phyloP scores from a whole-genome alignment of 2,888 invertebrate species.

The Orthonevra nobilis region DNA sequence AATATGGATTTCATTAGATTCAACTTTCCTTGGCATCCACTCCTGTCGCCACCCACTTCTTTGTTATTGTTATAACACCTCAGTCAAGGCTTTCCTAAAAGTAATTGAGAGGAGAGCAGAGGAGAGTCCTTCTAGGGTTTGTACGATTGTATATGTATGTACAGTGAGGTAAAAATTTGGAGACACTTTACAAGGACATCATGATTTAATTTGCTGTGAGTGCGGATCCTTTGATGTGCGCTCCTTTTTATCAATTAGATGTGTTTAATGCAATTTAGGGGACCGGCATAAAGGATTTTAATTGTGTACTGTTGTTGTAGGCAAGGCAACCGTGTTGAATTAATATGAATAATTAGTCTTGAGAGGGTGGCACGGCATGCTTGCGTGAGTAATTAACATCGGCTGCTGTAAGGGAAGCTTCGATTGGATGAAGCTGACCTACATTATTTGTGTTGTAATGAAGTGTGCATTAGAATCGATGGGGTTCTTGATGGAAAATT shows the following conservation, averaged over 20 bases:
- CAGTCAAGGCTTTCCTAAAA: constrained; percentile 26
- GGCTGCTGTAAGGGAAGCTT: too few relatives aligned
- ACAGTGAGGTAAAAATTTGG: constrained; percentile 53
- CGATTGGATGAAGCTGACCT: too few relatives aligned
- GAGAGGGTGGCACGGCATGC: too few relatives aligned
- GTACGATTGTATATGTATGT: too few relatives aligned
- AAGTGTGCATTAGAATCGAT: too few relatives aligned
- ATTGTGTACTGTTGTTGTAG: too few relatives aligned
- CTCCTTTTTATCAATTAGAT: constrained; percentile 41
- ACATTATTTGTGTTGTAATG: too few relatives aligned
- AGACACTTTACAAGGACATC: constrained; percentile 54
- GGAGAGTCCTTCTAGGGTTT: constrained; percentile 5
- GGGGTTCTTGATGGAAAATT: too few relatives aligned
- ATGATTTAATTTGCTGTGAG: constrained; percentile 48
- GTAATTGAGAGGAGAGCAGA: too few relatives aligned
- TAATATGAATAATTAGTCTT: too few relatives aligned
- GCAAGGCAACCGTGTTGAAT: too few relatives aligned
- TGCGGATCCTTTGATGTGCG: constrained; percentile 37
- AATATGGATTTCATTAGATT: constrained; percentile 49
- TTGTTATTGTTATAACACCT: constrained; percentile 30
- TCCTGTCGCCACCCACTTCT: constrained; percentile 6
- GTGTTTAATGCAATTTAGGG: constrained; percentile 39
- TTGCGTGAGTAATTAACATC: too few relatives aligned
- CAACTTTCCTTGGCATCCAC: constrained; percentile 17
- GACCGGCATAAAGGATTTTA: background rate